Base-by-base conservation (phyloP, 2,797 vertebrate genomes). In the Trachurus trachurus region DNA sequence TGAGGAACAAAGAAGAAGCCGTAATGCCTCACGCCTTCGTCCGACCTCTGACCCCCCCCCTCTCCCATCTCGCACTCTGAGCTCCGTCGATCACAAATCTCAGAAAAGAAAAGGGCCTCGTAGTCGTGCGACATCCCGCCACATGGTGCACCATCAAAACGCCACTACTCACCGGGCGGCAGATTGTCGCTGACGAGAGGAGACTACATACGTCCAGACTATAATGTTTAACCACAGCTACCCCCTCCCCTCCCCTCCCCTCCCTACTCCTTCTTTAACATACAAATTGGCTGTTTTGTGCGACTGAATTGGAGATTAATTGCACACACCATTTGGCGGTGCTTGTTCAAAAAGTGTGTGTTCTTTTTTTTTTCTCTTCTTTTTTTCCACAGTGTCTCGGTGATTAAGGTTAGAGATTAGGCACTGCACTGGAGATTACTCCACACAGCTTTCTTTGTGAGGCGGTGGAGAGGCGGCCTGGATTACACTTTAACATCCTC, bases 211-310 rank as follows among this genome's bases (percentile, higher is more conserved):
- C 70, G 44, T 83, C 86, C 87, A 50, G 64, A 80, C 83, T 83
- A 84, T 82, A 62, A 76, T 80, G 87, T 78, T 82, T 76, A 47
- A 59, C 76, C 74, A 67, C 69, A 59, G 31, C 31, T 31, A 70
- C 73, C 1, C 77, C 74, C 60, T 49, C 72, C 76, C 78, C 73
- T 26, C 26, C 26, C 26, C 26, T 26, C 26, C 3, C 1, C 29
- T 49, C 70, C 73, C 74, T 61, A 66, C 68, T 83, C 81, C 86
- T 92, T 89, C 90, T 92, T 93, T 94, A 92, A 95, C 93, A 94
- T 94, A 94, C 94, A 94, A 95, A 95, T 94, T 93, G 93, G 87
- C 91, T 94, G 93, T 91, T 94, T 94, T 95, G 93, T 95, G 90
- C 53, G 44, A 80, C 82, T 93, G 92, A 92, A 94, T 93, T 91